phyloP scores from a whole-genome alignment of 2,113 vertebrate species.

The Menura novaehollandiae region DNA sequence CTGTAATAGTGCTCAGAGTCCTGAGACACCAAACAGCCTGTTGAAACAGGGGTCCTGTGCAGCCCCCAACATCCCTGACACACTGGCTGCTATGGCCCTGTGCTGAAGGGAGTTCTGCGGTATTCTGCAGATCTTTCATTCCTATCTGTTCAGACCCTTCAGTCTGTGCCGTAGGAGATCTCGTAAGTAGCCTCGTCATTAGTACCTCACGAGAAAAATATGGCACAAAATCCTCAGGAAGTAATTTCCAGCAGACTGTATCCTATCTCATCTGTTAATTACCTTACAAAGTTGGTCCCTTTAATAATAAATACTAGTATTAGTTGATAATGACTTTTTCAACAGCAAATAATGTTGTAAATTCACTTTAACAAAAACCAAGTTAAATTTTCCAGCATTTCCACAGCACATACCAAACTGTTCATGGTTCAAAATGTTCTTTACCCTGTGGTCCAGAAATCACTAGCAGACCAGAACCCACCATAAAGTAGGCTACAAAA shows the following conservation, averaged over 20 bases:
- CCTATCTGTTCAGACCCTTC: not conserved
- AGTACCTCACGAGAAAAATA: not conserved
- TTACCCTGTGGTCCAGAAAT: not conserved
- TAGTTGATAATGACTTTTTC: not conserved
- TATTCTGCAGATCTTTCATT: not conserved
- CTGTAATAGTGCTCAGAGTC: not conserved
- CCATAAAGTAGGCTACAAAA: not conserved
- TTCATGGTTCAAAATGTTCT: not conserved
- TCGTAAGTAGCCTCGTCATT: not conserved
- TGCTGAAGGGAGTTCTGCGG: not conserved
- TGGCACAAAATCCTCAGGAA: not conserved
- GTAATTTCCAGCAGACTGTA: not conserved
- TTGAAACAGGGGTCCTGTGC: not conserved
- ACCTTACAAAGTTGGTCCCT: not conserved
- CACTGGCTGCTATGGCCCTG: not conserved
- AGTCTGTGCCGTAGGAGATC: not conserved
- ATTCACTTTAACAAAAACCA: not conserved
- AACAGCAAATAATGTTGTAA: not conserved
- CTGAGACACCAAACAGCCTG: accelerated
- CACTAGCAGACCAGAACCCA: not conserved
- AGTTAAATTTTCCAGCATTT: not conserved
- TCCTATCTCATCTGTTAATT: not conserved
- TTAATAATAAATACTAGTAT: not conserved
- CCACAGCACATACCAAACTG: not conserved
- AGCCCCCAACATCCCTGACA: accelerated